Evolutionary conservation across 2,888 invertebrate species (phyloP).

Genomic region (Anoplius nigerrimus): DNA sequence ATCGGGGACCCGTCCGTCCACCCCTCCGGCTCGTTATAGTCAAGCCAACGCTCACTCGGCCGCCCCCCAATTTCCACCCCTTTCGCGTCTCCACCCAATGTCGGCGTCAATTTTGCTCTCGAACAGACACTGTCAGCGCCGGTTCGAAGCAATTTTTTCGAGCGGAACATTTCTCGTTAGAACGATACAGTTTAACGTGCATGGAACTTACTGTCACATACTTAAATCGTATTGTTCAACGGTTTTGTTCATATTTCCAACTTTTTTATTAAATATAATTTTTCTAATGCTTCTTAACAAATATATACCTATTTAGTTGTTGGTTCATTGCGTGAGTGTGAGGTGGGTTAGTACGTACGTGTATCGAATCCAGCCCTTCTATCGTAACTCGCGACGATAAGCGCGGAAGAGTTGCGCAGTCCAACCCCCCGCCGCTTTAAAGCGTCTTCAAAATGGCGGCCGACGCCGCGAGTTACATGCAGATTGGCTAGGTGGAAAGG

Average conservation of each 20-base stretch:
- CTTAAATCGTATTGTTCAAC: no score
- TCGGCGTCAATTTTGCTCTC: background rate
- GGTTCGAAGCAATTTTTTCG: background rate
- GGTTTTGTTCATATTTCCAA: no score
- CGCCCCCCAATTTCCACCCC: constrained; percentile 47
- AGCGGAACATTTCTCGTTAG: background rate
- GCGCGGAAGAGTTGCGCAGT: constrained; percentile 19
- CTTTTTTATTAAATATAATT: no score
- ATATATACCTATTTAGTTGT: no score
- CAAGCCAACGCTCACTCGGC: constrained; percentile 34
- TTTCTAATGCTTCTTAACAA: no score
- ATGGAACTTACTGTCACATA: no score
- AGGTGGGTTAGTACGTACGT: no score
- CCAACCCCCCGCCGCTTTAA: constrained; percentile 60
- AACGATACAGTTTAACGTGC: no score
- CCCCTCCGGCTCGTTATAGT: constrained; percentile 39
- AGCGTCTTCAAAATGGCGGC: constrained; percentile 70
- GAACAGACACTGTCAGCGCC: no score
- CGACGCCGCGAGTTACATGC: constrained; percentile 64
- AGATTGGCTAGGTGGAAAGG: constrained; percentile 71
- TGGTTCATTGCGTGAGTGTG: no score
- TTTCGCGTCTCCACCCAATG: constrained; percentile 27
- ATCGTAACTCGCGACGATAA: no score
- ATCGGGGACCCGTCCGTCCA: constrained; percentile 62
- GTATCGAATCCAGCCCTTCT: no score